A percentile compares a stretch with the other conserved stretches of the same genome.
These are phyloP conservation scores for Vulpes vulpes DNA, from an alignment of 2,113 vertebrate genomes.

Conservation along the genomic window DNA sequence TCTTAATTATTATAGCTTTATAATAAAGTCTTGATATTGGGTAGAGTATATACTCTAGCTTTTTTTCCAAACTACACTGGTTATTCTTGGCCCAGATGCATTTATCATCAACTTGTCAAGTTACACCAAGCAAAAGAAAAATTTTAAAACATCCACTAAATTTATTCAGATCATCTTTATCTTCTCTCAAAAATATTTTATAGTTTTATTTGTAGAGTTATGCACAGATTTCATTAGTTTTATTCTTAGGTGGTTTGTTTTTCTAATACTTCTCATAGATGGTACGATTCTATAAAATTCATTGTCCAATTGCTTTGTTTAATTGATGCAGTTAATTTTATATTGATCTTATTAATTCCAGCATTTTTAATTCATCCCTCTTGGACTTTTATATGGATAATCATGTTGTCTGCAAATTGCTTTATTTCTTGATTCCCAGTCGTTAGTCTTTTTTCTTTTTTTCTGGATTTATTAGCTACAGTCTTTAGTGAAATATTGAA, in stretches of 20 bases:
- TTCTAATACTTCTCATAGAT: neutral
- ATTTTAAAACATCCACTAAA: neutral
- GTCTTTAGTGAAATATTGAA: neutral
- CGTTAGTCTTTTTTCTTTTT: neutral
- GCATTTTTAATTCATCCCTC: neutral
- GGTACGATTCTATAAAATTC: neutral
- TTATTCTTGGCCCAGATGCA: neutral
- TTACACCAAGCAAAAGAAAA: neutral
- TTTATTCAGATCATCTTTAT: slow-evolving; percentile 6
- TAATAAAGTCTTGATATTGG: neutral
- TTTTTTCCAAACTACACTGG: neutral
- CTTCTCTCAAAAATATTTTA: neutral
- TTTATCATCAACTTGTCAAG: neutral
- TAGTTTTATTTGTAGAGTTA: neutral
- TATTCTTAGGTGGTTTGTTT: neutral
- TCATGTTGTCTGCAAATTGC: neutral
- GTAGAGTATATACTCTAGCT: neutral
- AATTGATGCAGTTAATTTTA: neutral
- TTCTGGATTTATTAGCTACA: neutral
- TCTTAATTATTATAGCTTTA: neutral
- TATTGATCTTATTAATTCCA: neutral
- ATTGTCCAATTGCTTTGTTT: neutral
- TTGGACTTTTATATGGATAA: neutral
- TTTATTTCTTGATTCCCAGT: neutral
- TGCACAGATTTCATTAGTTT: neutral